phyloP scores from a whole-genome alignment of 2,888 invertebrate species.

The Ennomos erosarius region DNA sequence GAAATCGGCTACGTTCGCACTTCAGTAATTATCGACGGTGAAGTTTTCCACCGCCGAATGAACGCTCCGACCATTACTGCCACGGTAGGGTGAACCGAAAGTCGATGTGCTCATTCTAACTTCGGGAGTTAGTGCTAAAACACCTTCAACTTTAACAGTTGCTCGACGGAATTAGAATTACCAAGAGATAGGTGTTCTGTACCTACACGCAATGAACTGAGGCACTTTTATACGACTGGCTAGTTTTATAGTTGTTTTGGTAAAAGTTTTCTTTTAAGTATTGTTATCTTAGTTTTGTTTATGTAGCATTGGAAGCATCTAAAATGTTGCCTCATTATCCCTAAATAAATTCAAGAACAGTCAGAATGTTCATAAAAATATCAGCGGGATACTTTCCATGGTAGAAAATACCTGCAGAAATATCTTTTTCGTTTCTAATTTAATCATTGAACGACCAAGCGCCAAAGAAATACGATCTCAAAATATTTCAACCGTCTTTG shows the following conservation, averaged over 20 bases:
- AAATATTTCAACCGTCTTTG: slow-evolving; percentile 21
- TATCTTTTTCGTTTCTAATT: background rate
- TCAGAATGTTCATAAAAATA: too few species aligned
- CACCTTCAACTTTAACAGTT: slow-evolving; percentile 50
- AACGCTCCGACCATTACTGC: slow-evolving; percentile 62
- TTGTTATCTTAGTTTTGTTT: slow-evolving; percentile 11
- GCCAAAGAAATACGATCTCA: slow-evolving; percentile 20
- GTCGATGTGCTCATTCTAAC: slow-evolving; percentile 56
- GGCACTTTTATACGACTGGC: slow-evolving; percentile 32
- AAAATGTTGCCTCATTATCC: too few species aligned
- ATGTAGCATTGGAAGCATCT: background rate
- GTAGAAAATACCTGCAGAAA: too few species aligned
- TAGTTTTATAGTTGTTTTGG: slow-evolving; percentile 36
- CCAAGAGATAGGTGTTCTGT: slow-evolving; percentile 35
- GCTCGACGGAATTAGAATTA: slow-evolving; percentile 45
- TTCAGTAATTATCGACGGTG: slow-evolving; percentile 71
- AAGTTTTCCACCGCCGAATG: slow-evolving; percentile 70
- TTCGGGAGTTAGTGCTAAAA: slow-evolving; percentile 54
- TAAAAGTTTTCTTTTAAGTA: slow-evolving; percentile 9
- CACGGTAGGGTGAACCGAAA: slow-evolving; percentile 54
- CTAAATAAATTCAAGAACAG: too few species aligned
- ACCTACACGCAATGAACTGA: slow-evolving; percentile 33
- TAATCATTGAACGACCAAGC: slow-evolving; percentile 5
- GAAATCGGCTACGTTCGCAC: slow-evolving; percentile 69
- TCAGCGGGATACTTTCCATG: too few species aligned